Percentiles rank a stretch among this genome's conserved stretches.
phyloP scores from a whole-genome alignment of 2,797 vertebrate genomes.

The Centropyge bicolor region DNA sequence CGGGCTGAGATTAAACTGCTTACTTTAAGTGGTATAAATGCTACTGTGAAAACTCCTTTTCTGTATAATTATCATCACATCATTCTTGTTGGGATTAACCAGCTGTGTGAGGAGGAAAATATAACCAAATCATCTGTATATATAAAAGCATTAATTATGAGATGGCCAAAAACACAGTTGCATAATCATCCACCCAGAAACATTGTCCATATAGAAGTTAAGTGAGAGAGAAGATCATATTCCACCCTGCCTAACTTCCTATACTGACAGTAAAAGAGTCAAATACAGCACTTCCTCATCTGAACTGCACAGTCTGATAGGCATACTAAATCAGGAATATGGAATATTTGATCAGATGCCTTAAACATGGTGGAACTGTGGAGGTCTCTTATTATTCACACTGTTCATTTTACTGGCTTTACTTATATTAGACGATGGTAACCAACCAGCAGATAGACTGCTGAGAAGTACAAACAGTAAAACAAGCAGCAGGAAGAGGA shows the following conservation, averaged over 20 bases:
- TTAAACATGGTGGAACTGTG: neutral
- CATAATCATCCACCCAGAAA: neutral
- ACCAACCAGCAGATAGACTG: neutral
- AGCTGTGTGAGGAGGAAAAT: neutral
- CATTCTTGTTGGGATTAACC: neutral
- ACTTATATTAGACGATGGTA: neutral
- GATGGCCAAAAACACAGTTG: conserved; percentile 6
- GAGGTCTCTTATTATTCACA: neutral
- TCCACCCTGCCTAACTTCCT: neutral
- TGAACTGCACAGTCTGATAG: neutral
- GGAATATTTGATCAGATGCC: neutral
- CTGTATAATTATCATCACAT: neutral
- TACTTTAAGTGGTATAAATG: neutral
- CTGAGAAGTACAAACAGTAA: neutral
- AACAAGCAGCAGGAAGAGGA: neutral
- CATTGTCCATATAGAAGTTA: neutral
- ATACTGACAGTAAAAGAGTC: neutral
- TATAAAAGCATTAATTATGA: neutral
- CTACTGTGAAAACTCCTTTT: neutral
- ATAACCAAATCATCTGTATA: neutral
- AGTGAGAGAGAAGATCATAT: neutral
- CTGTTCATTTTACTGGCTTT: neutral
- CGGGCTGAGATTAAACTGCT: neutral
- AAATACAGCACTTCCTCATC: neutral
- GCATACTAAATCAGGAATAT: neutral